These are phyloP conservation scores for Macrosteles quadrilineatus DNA, from an alignment of 1,140 invertebrate species.

Conservation along the genomic window DNA sequence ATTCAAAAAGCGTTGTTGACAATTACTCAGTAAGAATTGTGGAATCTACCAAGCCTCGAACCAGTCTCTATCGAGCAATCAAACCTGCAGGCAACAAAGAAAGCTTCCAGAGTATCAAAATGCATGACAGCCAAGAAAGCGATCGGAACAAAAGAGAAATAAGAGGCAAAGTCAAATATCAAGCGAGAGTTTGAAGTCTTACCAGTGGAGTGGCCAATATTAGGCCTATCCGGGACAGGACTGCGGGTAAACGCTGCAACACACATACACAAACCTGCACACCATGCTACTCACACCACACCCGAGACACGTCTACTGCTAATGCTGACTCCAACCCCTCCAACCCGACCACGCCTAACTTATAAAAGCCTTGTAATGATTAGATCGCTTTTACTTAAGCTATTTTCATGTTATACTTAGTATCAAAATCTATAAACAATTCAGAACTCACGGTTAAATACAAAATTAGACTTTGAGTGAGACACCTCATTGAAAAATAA, in stretches of 20 bases:
- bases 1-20: no score
- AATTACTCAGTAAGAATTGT: no score
- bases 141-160: not conserved
- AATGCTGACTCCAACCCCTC: constrained; percentile 18
- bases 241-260: constrained; percentile 87
- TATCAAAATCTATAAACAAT: no score
- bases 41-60: no score
- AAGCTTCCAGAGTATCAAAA: not conserved
- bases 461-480: no score
- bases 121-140: constrained; percentile 23
- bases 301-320: not conserved
- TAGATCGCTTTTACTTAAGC: no score
- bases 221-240: constrained; percentile 89
- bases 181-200: constrained; percentile 56
- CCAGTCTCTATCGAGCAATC: no score
- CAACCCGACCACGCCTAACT: not conserved
- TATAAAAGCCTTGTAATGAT: no score
- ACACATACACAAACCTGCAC: constrained; percentile 44
- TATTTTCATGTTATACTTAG: no score
- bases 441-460: no score
- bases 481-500: no score
- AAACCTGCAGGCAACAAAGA: no score
- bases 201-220: constrained; percentile 91
- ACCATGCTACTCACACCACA: constrained; percentile 27
- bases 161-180: not conserved